Percentiles rank a stretch among this genome's conserved stretches.
Conservation (phyloP, 2,888 invertebrate species). For the Campoplex capitator region DNA sequence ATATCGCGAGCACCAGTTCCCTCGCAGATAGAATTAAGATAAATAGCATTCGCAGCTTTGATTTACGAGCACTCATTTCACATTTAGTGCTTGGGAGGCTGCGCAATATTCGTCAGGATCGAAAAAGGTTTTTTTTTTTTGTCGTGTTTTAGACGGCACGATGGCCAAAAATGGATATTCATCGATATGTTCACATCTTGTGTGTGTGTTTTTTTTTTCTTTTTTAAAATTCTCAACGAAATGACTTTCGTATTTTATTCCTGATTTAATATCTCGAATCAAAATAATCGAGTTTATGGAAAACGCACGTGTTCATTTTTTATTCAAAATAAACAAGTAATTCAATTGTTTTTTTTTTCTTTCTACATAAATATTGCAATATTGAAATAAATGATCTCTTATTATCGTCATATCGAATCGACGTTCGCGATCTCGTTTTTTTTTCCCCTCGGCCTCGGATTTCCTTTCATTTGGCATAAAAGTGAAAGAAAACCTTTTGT, state of each 20-base stretch:
- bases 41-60: conserved; percentile 75
- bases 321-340: not conserved
- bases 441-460: conserved; percentile 30
- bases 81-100: conserved; percentile 33
- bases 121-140: conserved; percentile 15
- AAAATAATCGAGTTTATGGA: not conserved
- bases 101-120: conserved; percentile 47
- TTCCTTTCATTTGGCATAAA: conserved; percentile 37
- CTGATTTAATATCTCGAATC: not conserved
- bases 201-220: no score
- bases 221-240: not conserved
- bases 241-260: not conserved
- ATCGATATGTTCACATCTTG: not conserved
- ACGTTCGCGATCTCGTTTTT: conserved; percentile 15
- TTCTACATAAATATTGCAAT: conserved; percentile 10
- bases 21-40: conserved; percentile 78
- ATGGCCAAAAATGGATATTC: not conserved
- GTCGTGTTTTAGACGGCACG: not conserved
- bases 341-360: not conserved
- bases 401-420: conserved; percentile 11
- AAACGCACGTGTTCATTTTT: not conserved
- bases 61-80: conserved; percentile 73
- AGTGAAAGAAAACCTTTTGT: conserved; percentile 57
- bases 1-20: conserved; percentile 47
- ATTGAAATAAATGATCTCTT: conserved; percentile 8